Evolutionary conservation across 2,888 invertebrate genomes (phyloP), one percentile per base, ranked within the genome.

Genomic region (Magallana nippona): DNA sequence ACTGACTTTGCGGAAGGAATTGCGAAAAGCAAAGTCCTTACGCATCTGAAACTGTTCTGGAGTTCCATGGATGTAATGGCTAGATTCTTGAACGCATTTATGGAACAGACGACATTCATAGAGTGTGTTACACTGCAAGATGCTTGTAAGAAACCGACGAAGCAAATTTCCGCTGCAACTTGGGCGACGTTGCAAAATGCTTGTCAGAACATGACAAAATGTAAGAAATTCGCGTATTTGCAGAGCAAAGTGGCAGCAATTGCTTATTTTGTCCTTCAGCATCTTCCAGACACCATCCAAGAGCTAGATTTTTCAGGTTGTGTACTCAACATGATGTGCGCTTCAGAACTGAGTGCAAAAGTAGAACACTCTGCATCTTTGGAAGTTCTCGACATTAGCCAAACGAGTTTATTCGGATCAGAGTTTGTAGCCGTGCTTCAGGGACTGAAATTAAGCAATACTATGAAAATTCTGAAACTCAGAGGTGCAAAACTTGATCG

Each of bases 401-500:
- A 89, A 32, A 88, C 90, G 10, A 84, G 88, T 58, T 84, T 92
- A 19, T 87, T 87, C 19, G 88, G 90, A 55, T 89, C 90, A 2
- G 91, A 91, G 63, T 89, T 92, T 55, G 89, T 90, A 3, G 87
- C 90, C n/a, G 86, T 93, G 27, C 85, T 91, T 19, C 89, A 91
- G 62, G 92, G 92, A 0, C 86, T 93, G 78, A 91, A 91, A 63
- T 87, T 90, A 78, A 91, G 90, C 79, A 86, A 86, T 15, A 87
- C 91, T 0, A 88, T 93, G n/a, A 78, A 84, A 1, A 98, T 98
- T 93, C 94, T 99, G 85, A 98, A 98, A 94, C 94, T 99, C 87
- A 98, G 99, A 2, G 99, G 99, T 95, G 98, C 98, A 95, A 98
- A 98, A 88, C 95, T 99, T 88, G 99, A 92, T 80, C 83, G 90